These are phyloP conservation scores for Sapajus apella DNA, from an alignment of 2,113 vertebrate species.

Conservation along the genomic window DNA sequence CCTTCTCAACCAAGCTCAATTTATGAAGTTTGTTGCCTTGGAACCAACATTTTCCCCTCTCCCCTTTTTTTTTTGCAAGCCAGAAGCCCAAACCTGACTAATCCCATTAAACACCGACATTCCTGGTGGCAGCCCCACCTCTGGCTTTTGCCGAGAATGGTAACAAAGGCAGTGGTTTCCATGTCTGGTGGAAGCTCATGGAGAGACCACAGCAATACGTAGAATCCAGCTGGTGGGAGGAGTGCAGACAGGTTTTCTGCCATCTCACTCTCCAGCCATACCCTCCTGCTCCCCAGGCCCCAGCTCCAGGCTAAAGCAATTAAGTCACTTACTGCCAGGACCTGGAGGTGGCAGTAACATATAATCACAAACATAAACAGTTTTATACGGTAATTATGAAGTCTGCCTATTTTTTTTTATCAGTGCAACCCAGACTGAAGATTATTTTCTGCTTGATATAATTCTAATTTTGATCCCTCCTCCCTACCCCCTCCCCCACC, in stretches of 20 bases:
- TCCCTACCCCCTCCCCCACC: background rate
- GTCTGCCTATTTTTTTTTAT: slow-evolving; percentile 76
- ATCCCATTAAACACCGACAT: too few species aligned
- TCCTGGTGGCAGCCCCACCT: background rate
- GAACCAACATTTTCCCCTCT: background rate
- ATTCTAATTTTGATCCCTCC: slow-evolving; percentile 82
- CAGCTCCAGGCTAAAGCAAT: slow-evolving; percentile 71
- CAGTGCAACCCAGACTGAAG: slow-evolving; percentile 82
- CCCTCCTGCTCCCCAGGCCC: background rate
- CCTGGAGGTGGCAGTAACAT: slow-evolving; percentile 88
- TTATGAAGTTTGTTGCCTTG: fast-evolving
- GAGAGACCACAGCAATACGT: background rate
- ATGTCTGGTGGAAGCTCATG: fast-evolving
- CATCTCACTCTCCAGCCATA: fast-evolving
- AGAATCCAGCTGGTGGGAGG: fast-evolving
- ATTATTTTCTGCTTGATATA: slow-evolving; percentile 88
- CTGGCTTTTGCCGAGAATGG: background rate
- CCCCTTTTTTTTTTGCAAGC: too few species aligned
- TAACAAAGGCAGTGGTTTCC: too few species aligned
- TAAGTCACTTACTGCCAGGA: slow-evolving; percentile 82
- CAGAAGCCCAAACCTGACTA: background rate
- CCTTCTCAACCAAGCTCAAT: too few species aligned
- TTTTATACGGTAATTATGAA: slow-evolving; percentile 84
- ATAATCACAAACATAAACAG: slow-evolving; percentile 86
- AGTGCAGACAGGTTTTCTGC: fast-evolving